phyloP scores from a whole-genome alignment of 2,113 vertebrate genomes.

The Syngnathus floridae region DNA sequence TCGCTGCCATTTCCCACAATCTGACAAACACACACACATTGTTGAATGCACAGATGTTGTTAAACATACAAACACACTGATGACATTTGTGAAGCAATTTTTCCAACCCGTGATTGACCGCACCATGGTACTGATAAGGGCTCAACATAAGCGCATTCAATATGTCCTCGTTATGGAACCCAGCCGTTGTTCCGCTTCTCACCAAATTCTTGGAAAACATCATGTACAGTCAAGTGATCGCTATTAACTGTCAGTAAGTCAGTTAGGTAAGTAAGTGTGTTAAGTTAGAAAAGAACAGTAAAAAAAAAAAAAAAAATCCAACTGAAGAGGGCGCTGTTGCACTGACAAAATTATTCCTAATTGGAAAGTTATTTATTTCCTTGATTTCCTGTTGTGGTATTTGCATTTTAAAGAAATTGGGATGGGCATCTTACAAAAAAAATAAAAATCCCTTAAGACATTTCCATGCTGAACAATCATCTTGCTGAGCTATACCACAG shows the following conservation, averaged over 20 bases:
- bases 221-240: constrained; percentile 3
- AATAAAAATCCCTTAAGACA: too few species aligned
- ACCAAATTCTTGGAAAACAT: constrained; percentile 5
- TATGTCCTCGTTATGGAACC: constrained; percentile 1
- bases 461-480: too few species aligned
- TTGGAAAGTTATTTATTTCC: too few species aligned
- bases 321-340: constrained; percentile 30
- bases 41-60: too few species aligned
- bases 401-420: too few species aligned
- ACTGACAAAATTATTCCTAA: neutral
- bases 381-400: too few species aligned
- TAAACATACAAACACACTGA: neutral
- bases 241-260: neutral
- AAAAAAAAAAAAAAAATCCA: neutral
- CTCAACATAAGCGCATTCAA: neutral
- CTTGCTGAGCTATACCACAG: too few species aligned
- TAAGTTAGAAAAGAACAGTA: neutral
- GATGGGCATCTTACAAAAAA: too few species aligned
- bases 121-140: neutral
- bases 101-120: neutral
- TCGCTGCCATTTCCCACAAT: constrained; percentile 98
- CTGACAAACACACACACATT: constrained; percentile 57
- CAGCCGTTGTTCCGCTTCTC: neutral
- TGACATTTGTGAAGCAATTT: neutral
- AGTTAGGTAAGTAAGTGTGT: constrained; percentile 13